Base-by-base conservation (phyloP, 2,797 vertebrate genomes). In the Sebastes diploproa region DNA sequence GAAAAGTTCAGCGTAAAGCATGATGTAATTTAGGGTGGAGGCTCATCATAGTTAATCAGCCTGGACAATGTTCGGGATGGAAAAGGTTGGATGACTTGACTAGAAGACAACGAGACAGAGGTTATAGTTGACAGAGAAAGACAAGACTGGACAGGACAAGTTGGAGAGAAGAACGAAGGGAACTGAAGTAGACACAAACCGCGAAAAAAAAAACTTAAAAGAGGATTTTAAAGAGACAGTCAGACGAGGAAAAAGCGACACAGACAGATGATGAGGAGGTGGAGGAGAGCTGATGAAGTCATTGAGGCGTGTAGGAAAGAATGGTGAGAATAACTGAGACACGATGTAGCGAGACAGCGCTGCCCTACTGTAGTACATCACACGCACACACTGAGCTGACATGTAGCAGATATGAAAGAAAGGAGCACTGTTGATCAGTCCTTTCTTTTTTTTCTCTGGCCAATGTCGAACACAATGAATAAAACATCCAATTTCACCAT, bases 221-320 rank as follows among this genome's bases (percentile, higher is more conserved):
- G 42, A 67, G 65, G n/a, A 50, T 46, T 79, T 86, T 32, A 56
- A 64, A 81, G 34, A 78, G 78, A 82, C 75, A 74, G 82, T 85
- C 80, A 77, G 75, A 77, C 9, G 23, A 14, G 50, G 72, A 74
- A 78, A 81, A 82, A 27, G 76, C 29, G 29, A 75, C 77, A 80
- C 68, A 71, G 86, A 85, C 90, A 89, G 82, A 87, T 90, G 91
- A 89, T 87, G 91, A 91, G 88, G 91, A 89, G 90, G 91, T 85
- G 91, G 82, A 84, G 80, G 76, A 73, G 64, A 83, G 84, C 66
- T 81, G 91, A 85, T 91, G 85, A 89, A 85, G 87, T 91, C 89
- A 91, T 30, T 72, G 84, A 90, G 85, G 89, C 82, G 66, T 91
- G 88, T 38, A 80, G 74, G 67, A 82, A 91, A 85, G 70, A 88